These are phyloP conservation scores for Bolinopsis microptera DNA, from an alignment of 37 sponge, comb jelly and placozoan species.

Conservation along the genomic window DNA sequence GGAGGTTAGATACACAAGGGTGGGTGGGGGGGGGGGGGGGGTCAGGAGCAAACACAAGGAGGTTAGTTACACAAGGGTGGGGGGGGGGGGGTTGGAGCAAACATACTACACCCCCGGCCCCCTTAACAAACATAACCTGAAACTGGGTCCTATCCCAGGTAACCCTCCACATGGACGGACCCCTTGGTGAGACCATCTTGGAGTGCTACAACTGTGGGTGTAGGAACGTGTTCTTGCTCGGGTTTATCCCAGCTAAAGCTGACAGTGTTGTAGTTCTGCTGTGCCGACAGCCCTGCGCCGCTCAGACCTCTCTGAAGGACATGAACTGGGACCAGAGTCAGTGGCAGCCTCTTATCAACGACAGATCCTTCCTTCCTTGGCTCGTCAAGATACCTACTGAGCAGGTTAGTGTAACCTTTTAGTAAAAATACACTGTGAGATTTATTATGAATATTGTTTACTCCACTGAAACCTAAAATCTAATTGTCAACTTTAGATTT, in stretches of 20 bases:
- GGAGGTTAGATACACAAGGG: constrained; percentile 77
- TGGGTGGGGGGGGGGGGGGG: too few species aligned
- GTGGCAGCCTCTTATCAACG: constrained; percentile 92
- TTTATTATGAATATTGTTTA: background rate
- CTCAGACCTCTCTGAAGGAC: constrained; percentile 87
- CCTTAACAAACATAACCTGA: too few species aligned
- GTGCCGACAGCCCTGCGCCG: constrained; percentile 91
- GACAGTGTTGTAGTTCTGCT: constrained; percentile 96
- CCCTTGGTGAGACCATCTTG: constrained; percentile 89
- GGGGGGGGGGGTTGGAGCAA: too few species aligned
- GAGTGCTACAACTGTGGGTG: constrained; percentile 99
- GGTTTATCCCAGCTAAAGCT: constrained; percentile 96
- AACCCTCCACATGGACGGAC: constrained; percentile 91
- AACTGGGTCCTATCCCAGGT: too few species aligned
- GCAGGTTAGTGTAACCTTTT: constrained; percentile 69
- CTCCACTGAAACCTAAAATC: background rate
- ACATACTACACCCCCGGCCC: too few species aligned
- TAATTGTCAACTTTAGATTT: background rate
- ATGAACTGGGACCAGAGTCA: constrained; percentile 91
- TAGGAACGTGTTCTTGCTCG: constrained; percentile 91
- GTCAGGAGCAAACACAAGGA: constrained; percentile 88
- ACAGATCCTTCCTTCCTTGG: constrained; percentile 85
- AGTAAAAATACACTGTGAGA: background rate
- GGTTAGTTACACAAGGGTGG: too few species aligned
- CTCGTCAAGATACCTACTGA: constrained; percentile 91